Conservation (phyloP, 2,113 vertebrate species). For the Candoia aspera region DNA sequence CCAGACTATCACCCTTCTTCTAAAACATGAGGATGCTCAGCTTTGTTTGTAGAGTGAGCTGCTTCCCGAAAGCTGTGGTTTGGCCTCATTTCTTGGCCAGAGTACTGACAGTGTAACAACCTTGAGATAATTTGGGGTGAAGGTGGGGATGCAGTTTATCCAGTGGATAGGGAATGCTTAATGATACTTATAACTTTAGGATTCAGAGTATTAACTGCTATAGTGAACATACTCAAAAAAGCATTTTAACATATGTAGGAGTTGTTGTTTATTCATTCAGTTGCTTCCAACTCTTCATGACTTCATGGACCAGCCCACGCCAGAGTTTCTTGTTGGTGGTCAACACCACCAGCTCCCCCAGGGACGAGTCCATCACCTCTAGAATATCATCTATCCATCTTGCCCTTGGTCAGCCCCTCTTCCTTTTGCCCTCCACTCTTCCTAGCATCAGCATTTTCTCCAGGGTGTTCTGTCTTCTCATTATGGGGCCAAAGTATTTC, state of each 20-base stretch:
- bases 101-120: neutral
- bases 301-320: too few relatives aligned
- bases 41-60: neutral
- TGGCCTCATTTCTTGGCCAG: neutral
- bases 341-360: too few relatives aligned
- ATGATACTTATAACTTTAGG: neutral
- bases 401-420: too few relatives aligned
- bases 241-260: neutral
- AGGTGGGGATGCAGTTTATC: neutral
- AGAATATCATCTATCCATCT: too few relatives aligned
- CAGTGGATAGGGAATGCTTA: neutral
- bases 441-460: too few relatives aligned
- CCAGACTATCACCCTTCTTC: neutral
- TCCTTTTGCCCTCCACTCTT: too few relatives aligned
- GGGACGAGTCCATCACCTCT: too few relatives aligned
- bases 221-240: neutral
- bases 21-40: neutral
- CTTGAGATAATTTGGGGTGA: neutral
- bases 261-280: too few relatives aligned
- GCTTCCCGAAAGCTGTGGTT: neutral
- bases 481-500: too few relatives aligned
- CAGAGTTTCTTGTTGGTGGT: too few relatives aligned
- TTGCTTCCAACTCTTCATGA: too few relatives aligned
- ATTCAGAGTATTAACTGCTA: neutral
- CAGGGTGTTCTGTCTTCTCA: too few relatives aligned